phyloP scores from a whole-genome alignment of 1,140 invertebrate genomes.

The Drosophila micromelanica region DNA sequence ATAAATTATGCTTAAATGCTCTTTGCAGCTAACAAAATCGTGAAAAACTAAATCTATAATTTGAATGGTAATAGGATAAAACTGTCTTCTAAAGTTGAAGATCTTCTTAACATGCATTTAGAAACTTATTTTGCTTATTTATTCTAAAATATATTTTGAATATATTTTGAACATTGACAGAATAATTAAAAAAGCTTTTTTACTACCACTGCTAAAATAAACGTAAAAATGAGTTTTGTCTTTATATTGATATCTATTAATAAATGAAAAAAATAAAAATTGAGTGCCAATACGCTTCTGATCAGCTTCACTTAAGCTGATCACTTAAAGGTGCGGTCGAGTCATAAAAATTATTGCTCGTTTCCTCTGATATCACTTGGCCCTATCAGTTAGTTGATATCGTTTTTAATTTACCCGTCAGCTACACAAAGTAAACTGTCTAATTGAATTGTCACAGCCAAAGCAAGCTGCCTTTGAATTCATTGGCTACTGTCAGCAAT shows the following conservation, averaged over 20 bases:
- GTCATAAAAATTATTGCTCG: constrained; percentile 2
- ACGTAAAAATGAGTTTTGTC: no score
- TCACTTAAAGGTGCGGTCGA: background rate
- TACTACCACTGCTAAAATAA: no score
- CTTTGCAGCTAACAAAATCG: constrained; percentile 31
- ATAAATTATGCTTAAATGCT: constrained; percentile 50
- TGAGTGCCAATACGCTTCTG: background rate
- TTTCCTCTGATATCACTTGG: background rate
- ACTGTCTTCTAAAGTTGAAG: no score
- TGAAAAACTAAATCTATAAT: constrained; percentile 58
- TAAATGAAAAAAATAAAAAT: background rate
- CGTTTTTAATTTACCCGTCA: constrained; percentile 21
- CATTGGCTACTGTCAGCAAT: constrained; percentile 62
- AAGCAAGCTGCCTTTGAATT: constrained; percentile 18
- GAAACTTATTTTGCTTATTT: no score
- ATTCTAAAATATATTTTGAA: no score
- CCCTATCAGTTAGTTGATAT: constrained; percentile 7
- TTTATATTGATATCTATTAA: background rate
- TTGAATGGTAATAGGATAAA: constrained; percentile 33
- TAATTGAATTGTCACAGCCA: constrained; percentile 70
- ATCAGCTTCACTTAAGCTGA: background rate
- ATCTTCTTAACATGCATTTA: no score
- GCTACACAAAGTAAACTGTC: constrained; percentile 20
- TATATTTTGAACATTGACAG: no score
- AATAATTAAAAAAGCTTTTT: no score